Base-by-base conservation (phyloP, 2,888 invertebrate species). In the Galerucella pusilla region DNA sequence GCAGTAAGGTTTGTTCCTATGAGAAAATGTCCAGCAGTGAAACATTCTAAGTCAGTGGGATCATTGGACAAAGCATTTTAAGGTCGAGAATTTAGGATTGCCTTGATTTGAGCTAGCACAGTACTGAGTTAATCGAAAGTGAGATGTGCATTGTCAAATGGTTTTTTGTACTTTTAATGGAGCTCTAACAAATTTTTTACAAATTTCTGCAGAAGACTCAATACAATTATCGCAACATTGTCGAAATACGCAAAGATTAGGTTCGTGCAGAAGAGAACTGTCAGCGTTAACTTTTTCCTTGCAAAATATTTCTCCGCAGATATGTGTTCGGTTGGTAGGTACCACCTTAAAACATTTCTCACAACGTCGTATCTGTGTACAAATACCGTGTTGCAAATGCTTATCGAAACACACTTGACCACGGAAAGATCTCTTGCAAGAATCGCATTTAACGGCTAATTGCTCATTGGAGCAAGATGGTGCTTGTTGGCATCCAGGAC, bases 351-450 rank as follows among this genome's bases (percentile, higher is more conserved):
- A 64, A 75, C 75, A 78, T 2, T 68, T 14, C 2, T 49, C 35
- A 52, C 71, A 77, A 2, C 74, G 11, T 42, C 16, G 42, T 35
- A 73, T 64, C 14, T 67, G 12, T 7, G 52, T 60, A 52, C 75
- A 76, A 11, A 77, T 60, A 42, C 54, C 14, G 20, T 74, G 35
- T 42, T 42, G 59, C 9, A 65, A 20, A 57, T 78, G 77, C 42
- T 78, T 71, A 9, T 69, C 65, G 61, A 74, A 79, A 69, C 77
- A 76, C 6, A 9, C 28, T 42, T 67, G 46, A 0, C 71, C 68
- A n/a, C 75, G 49, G 54, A 75, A 75, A 25, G 11, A 11, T 68
- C 73, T 70, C 14, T 77, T 74, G 52, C 78, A 79, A 20, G 64
- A 68, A 5, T 25, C n/a, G 20, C 79, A 79, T 20, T 61, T 60